phyloP scores from a whole-genome alignment of 2,113 vertebrate genomes.

The Rafetus swinhoei region DNA sequence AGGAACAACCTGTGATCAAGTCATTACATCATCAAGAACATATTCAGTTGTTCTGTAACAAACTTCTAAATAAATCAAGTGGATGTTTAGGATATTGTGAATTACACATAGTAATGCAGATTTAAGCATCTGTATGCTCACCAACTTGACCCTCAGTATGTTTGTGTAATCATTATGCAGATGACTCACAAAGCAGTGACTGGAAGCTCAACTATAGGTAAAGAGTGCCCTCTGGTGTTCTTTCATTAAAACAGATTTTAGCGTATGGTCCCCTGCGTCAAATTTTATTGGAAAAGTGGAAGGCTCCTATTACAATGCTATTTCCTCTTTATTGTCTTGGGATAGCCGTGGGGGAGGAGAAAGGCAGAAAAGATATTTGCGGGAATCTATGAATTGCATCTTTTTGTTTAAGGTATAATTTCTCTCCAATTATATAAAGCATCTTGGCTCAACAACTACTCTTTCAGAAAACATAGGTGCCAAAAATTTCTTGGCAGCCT shows the following conservation, averaged over 20 bases:
- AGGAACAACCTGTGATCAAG: background rate
- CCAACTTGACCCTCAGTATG: background rate
- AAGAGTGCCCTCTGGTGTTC: conserved; percentile 73
- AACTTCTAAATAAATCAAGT: background rate
- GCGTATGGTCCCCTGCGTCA: background rate
- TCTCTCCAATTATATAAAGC: accelerated
- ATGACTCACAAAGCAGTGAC: background rate
- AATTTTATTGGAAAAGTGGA: conserved; percentile 33
- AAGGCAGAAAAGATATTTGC: background rate
- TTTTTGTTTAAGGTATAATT: background rate
- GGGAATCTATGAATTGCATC: background rate
- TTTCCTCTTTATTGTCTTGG: conserved; percentile 20
- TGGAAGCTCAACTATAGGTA: conserved; percentile 2
- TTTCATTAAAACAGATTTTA: accelerated
- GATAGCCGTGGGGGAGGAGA: background rate
- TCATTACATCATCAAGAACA: background rate
- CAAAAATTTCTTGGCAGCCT: background rate
- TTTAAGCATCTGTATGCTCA: background rate
- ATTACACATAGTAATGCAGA: background rate
- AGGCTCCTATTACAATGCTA: conserved; percentile 17
- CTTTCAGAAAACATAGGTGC: accelerated
- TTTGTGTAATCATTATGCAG: background rate
- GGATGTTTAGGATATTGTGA: background rate
- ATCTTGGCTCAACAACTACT: background rate
- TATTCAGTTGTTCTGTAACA: background rate